Evolutionary conservation across 2,888 invertebrate species (phyloP), one percentile per base, ranked within the genome.

Genomic region (Drosophila tanythrix): DNA sequence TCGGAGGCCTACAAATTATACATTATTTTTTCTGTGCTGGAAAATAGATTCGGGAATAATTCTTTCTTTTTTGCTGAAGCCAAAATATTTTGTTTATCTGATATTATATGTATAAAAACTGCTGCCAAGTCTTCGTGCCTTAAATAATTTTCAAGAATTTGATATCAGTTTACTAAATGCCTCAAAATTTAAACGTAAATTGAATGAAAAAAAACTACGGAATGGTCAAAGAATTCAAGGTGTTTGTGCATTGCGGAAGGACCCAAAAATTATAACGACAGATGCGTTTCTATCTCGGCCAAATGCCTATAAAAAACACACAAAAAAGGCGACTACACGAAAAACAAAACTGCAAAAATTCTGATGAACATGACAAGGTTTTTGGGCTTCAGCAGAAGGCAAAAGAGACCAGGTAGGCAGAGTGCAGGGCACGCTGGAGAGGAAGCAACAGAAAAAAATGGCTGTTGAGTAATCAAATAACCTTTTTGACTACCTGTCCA

Each of bases 401-500:
- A 2, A 2, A 29, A 38, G 63, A 27, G 74, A 29, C 48, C 76
- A 70, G 88, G 81, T 83, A 73, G 35, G 25, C 27, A 48, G 18
- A 35, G 55, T n/a, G 40, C 21, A 71, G 74, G 67, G 66, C 58
- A 29, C 33, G 68, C 25, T 63, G 10, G 25, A 80, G 70, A 75
- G 76, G 76, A 76, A 81, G 62, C 56, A 40, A 63, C 46, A 56
- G 7, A 53, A 76, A 64, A 77, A 82, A 81, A 88, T 86, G 89
- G 87, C 66, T 77, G 79, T 81, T 78, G 79, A 85, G 81, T 88
- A 89, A 88, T 89, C 90, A 88, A 88, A 88, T 83, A 87, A 87
- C 87, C 83, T 82, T 84, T 88, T 73, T 56, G 38, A 85, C 79
- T 82, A 82, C 82, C 82, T 82, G 82, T 82, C 63, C 66, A 38